Evolutionary conservation across 2,797 vertebrate species (phyloP), one percentile per base, ranked within the genome.

Genomic region (Gallinago stenura): DNA sequence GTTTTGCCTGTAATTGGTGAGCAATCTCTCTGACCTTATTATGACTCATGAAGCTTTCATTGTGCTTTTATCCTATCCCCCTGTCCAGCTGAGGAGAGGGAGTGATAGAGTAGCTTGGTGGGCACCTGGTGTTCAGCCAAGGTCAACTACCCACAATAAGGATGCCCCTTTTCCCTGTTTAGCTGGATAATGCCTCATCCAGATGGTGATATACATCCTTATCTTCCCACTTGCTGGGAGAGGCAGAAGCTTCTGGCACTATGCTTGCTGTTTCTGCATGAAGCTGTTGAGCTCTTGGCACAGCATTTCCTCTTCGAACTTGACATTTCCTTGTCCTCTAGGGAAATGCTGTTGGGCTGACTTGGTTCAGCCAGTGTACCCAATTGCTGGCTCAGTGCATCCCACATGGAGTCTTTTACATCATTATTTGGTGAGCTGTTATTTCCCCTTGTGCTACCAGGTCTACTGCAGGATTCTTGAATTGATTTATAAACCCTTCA

Each of bases 401-500:
- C n/a, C 65, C 54, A 51, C 15, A 5, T 28, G 57, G 66, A 53
- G 54, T 41, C 28, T 75, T 93, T 77, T 57, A 83, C 66, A 93
- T 93, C 77, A 71, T 90, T 92, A 79, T 82, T 89, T 77, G 80
- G 73, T 79, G 78, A 93, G 83, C 83, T 73, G 61, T 72, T 96
- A 68, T 86, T 93, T 95, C 73, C 35, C 56, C 58, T 76, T 88
- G 19, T 50, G 37, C 62, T 93, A 68, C 56, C n/a, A 79, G 51
- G n/a, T 84, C 85, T 84, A 19, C 48, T 90, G 50, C 70, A 84
- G 45, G 77, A 84, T 80, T 71, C 85, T 90, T 11, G 9, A 69
- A 87, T 73, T 95, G 93, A 96, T 96, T 94, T 96, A 94, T 88
- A 95, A 96, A 95, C 62, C 86, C 77, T 96, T 95, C 89, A 88